Evolutionary conservation across 2,888 invertebrate species (phyloP).

Genomic region (Eupithecia vulgata): DNA sequence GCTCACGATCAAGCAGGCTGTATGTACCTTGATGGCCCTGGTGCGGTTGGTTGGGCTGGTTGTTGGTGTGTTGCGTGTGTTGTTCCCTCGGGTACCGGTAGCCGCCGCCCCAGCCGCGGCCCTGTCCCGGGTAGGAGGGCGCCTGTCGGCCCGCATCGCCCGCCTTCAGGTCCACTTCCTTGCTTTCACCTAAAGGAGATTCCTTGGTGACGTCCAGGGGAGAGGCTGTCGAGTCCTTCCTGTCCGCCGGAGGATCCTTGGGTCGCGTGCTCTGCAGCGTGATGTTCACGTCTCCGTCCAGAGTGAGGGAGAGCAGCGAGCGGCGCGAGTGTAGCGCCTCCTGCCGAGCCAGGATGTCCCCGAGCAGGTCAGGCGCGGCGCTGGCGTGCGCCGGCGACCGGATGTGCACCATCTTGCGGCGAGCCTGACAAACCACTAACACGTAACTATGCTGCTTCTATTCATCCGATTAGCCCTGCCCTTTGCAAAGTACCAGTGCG

Average conservation of each 20-base stretch:
- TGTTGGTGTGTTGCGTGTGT: constrained; percentile 72
- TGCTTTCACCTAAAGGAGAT: not conserved
- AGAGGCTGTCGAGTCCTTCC: constrained; percentile 2
- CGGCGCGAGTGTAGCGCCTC: constrained; percentile 87
- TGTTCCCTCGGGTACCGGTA: constrained; percentile 72
- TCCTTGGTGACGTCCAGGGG: not conserved
- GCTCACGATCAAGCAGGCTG: no score
- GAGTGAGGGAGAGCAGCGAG: constrained; percentile 66
- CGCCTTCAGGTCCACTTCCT: constrained; percentile 54
- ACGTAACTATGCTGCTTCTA: not conserved
- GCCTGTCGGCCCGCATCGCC: constrained; percentile 73
- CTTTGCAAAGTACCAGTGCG: not conserved
- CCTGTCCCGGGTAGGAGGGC: constrained; percentile 86
- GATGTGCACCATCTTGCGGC: constrained; percentile 77
- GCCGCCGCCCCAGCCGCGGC: constrained; percentile 76
- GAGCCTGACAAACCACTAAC: constrained; percentile 56
- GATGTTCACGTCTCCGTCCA: constrained; percentile 83
- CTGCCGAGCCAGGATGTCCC: constrained; percentile 88
- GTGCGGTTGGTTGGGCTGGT: constrained; percentile 35
- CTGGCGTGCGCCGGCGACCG: constrained; percentile 71
- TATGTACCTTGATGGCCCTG: not conserved
- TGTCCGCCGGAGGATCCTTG: not conserved
- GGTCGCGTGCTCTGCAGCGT: constrained; percentile 55
- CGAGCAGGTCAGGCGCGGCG: constrained; percentile 86
- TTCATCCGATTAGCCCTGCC: not conserved